Percentiles rank a stretch among this genome's conserved stretches.
These are phyloP conservation scores for Scartelaos histophorus DNA, from an alignment of 2,113 vertebrate genomes.

Conservation along the genomic window DNA sequence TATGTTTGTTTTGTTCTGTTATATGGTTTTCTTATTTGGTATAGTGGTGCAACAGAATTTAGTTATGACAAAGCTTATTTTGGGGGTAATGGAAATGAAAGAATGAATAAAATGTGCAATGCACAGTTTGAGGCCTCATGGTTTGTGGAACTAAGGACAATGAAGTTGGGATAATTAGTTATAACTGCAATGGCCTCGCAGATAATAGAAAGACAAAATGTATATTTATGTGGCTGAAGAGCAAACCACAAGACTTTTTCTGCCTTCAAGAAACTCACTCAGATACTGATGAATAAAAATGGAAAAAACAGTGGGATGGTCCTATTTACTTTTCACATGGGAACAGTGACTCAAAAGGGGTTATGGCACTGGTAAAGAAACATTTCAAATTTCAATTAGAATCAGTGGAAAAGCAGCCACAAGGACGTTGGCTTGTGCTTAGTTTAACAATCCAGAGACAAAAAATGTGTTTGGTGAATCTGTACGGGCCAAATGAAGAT, in stretches of 20 bases:
- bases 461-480: background rate
- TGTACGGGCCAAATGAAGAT: background rate
- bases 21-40: background rate
- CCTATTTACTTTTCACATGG: background rate
- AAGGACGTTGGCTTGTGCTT: background rate
- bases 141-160: background rate
- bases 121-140: background rate
- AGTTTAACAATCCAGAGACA: background rate
- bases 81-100: background rate
- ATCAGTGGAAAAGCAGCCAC: background rate
- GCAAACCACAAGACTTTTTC: background rate
- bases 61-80: background rate
- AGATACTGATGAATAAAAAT: background rate
- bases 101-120: background rate
- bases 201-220: background rate
- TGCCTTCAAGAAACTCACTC: background rate
- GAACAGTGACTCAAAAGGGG: background rate
- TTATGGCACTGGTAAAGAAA: background rate
- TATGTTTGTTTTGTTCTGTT: background rate
- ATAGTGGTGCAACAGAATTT: background rate
- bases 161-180: background rate
- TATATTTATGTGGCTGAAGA: conserved; percentile 1
- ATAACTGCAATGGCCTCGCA: background rate
- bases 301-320: background rate
- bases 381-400: background rate